A percentile compares a stretch with the other conserved stretches of the same genome.
Conservation (phyloP, 1,140 invertebrate genomes). For the Coelopa frigida region DNA sequence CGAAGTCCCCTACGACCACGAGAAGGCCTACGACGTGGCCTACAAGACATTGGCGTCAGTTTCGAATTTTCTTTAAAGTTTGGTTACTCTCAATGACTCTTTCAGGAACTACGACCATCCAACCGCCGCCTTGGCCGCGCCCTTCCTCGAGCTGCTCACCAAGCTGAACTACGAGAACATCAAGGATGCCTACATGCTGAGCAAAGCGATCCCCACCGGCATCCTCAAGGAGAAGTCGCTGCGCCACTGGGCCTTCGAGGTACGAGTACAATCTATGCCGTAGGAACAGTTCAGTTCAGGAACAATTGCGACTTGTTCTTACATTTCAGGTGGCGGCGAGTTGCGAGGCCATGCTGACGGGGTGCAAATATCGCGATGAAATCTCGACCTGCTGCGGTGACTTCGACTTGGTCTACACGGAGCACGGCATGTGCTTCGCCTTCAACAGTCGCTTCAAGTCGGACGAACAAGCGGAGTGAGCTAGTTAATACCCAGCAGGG, state of each 20-base stretch:
- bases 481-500: not conserved
- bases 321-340: slow-evolving; percentile 18
- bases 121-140: slow-evolving; percentile 20
- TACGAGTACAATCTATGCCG: not conserved
- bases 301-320: not conserved
- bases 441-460: slow-evolving; percentile 56
- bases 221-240: slow-evolving; percentile 24
- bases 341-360: slow-evolving; percentile 28
- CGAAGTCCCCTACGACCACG: slow-evolving; percentile 44
- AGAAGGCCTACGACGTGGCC: slow-evolving; percentile 25
- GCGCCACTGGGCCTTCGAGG: slow-evolving; percentile 28
- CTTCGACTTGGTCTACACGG: slow-evolving; percentile 58
- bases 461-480: slow-evolving; percentile 31
- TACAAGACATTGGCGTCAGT: slow-evolving; percentile 34
- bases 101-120: slow-evolving; percentile 27
- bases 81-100: not conserved
- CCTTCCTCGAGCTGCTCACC: slow-evolving; percentile 40
- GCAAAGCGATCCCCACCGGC: slow-evolving; percentile 17
- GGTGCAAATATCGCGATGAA: slow-evolving; percentile 57
- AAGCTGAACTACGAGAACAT: slow-evolving; percentile 40
- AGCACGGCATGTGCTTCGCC: slow-evolving; percentile 62
- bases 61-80: not conserved
- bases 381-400: slow-evolving; percentile 53
- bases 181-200: slow-evolving; percentile 22
- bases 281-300: not conserved